Conservation (phyloP, 2,797 vertebrate genomes). For the Manis pentadactyla region DNA sequence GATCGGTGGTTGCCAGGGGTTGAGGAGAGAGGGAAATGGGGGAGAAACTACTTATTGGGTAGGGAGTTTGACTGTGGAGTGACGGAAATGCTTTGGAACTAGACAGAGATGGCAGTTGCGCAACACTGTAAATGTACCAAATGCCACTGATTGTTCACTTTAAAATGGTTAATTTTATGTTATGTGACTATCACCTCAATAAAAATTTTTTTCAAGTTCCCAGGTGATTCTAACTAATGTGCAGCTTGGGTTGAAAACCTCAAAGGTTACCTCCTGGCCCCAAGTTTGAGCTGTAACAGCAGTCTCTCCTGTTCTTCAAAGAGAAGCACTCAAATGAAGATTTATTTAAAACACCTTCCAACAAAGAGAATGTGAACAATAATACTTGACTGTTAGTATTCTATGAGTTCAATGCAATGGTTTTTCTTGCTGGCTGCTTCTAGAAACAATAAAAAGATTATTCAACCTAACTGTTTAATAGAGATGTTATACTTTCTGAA, state of each 20-base stretch:
- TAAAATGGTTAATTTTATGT: constrained; percentile 31
- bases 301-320: constrained; percentile 20
- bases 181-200: neutral
- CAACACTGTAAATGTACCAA: neutral
- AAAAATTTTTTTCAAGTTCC: neutral
- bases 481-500: constrained; percentile 21
- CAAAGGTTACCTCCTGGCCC: constrained; percentile 6
- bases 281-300: neutral
- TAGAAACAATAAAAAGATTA: constrained; percentile 40
- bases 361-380: constrained; percentile 37
- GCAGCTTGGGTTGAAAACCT: neutral
- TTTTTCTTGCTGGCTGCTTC: neutral
- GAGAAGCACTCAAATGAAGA: constrained; percentile 2
- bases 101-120: neutral
- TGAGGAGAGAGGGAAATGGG: neutral
- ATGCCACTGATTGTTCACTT: neutral
- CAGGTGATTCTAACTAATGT: neutral
- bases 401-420: neutral
- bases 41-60: neutral
- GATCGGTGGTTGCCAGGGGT: neutral
- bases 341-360: constrained; percentile 8
- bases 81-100: neutral
- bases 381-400: neutral
- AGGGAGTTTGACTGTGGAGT: neutral
- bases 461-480: neutral